phyloP scores from a whole-genome alignment of 2,113 vertebrate species.

The Myiagra hebetior region DNA sequence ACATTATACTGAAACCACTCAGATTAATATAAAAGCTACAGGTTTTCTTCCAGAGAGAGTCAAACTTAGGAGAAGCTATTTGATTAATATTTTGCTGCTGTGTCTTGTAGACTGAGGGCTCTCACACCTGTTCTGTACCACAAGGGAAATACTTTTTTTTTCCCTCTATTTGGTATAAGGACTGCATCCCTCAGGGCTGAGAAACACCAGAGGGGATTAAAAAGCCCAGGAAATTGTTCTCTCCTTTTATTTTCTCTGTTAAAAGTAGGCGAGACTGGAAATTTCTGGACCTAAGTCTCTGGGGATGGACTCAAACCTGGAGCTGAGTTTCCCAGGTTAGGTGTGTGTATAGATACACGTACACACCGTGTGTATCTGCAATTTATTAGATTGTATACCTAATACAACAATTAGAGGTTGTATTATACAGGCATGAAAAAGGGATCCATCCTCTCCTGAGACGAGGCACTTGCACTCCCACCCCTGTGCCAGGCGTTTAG shows the following conservation, averaged over 20 bases:
- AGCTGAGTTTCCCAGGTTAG: not conserved
- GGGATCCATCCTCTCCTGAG: not conserved
- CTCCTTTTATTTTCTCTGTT: not conserved
- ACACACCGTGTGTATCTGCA: not conserved
- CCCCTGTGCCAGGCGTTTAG: not conserved
- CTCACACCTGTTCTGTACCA: not conserved
- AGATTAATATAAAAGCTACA: not conserved
- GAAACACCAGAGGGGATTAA: not conserved
- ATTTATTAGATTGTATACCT: no score
- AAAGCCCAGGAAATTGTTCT: not conserved
- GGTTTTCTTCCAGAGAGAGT: not conserved
- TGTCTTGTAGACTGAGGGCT: not conserved
- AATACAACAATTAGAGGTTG: accelerated
- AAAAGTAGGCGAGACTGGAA: not conserved
- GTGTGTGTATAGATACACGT: not conserved
- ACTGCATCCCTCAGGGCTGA: not conserved
- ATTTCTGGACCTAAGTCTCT: not conserved
- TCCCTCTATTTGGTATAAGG: not conserved
- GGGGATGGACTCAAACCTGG: not conserved
- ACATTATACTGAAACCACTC: not conserved
- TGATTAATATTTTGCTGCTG: not conserved
- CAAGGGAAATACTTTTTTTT: not conserved
- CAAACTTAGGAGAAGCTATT: not conserved
- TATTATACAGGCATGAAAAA: not conserved
- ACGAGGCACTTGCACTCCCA: not conserved